These are phyloP conservation scores for Arctia plantaginis DNA, from an alignment of 2,888 invertebrate genomes.

Conservation along the genomic window DNA sequence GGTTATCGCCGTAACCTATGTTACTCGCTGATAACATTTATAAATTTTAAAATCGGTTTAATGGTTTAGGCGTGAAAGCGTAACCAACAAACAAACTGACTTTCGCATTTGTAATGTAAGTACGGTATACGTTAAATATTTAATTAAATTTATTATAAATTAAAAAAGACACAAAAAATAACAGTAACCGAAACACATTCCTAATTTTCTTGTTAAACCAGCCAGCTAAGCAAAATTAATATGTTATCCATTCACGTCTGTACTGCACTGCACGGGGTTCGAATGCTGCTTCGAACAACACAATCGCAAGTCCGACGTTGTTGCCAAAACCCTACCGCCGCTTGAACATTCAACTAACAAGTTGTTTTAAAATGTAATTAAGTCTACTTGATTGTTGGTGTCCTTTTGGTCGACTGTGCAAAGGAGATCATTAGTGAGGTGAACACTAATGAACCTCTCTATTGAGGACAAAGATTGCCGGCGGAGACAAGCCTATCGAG, in stretches of 20 bases:
- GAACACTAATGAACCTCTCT: constrained; percentile 81
- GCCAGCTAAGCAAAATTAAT: too few relatives aligned
- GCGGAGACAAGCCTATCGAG: constrained; percentile 62
- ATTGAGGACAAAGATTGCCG: constrained; percentile 66
- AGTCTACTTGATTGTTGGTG: constrained; percentile 47
- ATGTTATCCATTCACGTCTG: too few relatives aligned
- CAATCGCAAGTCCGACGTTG: background rate
- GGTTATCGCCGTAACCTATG: too few relatives aligned
- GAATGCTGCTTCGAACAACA: background rate
- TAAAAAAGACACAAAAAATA: background rate
- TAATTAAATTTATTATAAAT: background rate
- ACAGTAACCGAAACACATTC: too few relatives aligned
- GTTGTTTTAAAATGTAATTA: constrained; percentile 51
- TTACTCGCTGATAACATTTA: too few relatives aligned
- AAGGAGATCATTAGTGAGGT: constrained; percentile 76
- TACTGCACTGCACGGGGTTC: too few relatives aligned
- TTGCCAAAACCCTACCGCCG: background rate
- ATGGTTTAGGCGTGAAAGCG: too few relatives aligned
- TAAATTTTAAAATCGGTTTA: too few relatives aligned
- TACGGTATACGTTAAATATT: too few relatives aligned
- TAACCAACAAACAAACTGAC: too few relatives aligned
- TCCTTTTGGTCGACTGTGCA: constrained; percentile 51
- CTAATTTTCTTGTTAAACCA: too few relatives aligned
- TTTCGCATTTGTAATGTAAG: too few relatives aligned
- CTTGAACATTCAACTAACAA: constrained; percentile 32